Percentiles rank a stretch among this genome's conserved stretches.
phyloP scores from a whole-genome alignment of 2,113 vertebrate genomes.

The Perognathus longimembris region DNA sequence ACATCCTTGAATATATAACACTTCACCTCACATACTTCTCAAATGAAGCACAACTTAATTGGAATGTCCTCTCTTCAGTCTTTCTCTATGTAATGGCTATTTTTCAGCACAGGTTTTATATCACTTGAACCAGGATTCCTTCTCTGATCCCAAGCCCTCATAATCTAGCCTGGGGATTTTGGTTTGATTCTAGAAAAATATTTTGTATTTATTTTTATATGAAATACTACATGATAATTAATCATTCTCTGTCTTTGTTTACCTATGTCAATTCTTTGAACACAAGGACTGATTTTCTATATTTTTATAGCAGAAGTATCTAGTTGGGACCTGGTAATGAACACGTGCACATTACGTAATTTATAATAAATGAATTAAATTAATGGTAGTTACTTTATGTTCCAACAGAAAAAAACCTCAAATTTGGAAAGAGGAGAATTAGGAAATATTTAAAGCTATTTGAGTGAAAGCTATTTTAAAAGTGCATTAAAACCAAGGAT shows the following conservation, averaged over 20 bases:
- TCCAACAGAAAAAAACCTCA: background rate
- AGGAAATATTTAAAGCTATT: background rate
- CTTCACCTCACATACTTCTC: conserved; percentile 17
- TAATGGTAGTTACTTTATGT: conserved; percentile 1
- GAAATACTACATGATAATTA: background rate
- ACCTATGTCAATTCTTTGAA: background rate
- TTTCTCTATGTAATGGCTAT: background rate
- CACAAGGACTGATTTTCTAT: background rate
- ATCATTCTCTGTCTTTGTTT: background rate
- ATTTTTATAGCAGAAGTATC: background rate
- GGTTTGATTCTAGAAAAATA: conserved; percentile 26
- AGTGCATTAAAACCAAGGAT: background rate
- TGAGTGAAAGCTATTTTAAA: background rate
- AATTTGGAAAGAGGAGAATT: background rate
- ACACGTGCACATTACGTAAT: background rate
- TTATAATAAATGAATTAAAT: conserved; percentile 19
- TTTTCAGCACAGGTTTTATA: conserved; percentile 6
- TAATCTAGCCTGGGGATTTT: background rate
- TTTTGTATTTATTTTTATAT: background rate
- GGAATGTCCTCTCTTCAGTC: background rate
- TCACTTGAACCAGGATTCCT: background rate
- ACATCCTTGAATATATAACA: background rate
- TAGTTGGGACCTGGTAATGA: background rate
- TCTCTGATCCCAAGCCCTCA: background rate
- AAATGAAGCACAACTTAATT: background rate